phyloP scores from a whole-genome alignment of 2,888 invertebrate species.

The Himalopsyche tibetana region DNA sequence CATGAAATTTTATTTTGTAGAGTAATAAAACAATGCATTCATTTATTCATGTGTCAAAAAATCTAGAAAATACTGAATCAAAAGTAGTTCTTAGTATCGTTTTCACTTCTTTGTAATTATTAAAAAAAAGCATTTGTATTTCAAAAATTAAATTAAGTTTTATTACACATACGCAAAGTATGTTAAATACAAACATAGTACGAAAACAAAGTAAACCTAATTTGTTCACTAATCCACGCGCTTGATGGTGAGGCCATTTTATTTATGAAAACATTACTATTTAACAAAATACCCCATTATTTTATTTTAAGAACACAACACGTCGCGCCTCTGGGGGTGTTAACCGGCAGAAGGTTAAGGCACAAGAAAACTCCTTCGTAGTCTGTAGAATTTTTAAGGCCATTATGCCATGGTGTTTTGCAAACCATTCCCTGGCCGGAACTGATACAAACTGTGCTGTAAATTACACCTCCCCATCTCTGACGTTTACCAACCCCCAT shows the following conservation, averaged over 20 bases:
- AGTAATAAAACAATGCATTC: too few relatives aligned
- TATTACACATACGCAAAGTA: too few relatives aligned
- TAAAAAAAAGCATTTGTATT: too few relatives aligned
- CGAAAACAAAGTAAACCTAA: too few relatives aligned
- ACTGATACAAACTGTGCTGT: constrained; percentile 64
- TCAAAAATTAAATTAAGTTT: too few relatives aligned
- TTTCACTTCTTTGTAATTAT: too few relatives aligned
- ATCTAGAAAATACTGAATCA: too few relatives aligned
- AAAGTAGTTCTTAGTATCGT: too few relatives aligned
- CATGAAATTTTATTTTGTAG: too few relatives aligned
- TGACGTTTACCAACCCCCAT: constrained; percentile 40
- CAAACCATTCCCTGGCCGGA: constrained; percentile 63
- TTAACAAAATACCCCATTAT: background rate
- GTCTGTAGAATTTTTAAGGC: constrained; percentile 51
- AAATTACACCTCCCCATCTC: constrained; percentile 55
- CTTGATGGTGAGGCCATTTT: background rate
- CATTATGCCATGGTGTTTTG: constrained; percentile 58
- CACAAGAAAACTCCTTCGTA: constrained; percentile 45
- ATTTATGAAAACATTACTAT: constrained; percentile 8
- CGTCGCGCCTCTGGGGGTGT: background rate
- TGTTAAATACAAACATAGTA: too few relatives aligned
- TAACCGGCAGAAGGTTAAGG: constrained; percentile 17
- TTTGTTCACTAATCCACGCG: too few relatives aligned
- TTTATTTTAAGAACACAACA: background rate
- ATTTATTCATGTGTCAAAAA: too few relatives aligned